A percentile compares a stretch with the other conserved stretches of the same genome.
Evolutionary conservation across 2,113 vertebrate genomes (phyloP).

Genomic region (Pristiophorus japonicus): DNA sequence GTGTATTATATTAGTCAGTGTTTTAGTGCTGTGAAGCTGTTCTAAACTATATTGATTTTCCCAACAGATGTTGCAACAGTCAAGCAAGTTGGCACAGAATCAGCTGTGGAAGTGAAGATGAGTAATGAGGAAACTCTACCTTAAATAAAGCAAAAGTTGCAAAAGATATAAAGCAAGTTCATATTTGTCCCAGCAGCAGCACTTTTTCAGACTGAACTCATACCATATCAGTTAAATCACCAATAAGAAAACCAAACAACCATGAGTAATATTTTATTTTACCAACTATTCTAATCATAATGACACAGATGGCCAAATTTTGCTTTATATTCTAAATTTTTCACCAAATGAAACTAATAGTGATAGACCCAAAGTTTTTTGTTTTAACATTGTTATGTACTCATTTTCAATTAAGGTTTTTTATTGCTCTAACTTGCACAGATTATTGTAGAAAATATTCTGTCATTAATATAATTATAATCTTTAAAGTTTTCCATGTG

Average conservation of each 20-base stretch:
- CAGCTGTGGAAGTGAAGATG: not conserved
- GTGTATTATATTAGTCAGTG: not conserved
- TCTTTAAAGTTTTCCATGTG: not conserved
- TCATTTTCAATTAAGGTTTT: not conserved
- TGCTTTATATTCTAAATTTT: not conserved
- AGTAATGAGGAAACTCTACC: not conserved
- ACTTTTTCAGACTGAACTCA: not conserved
- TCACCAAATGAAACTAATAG: not conserved
- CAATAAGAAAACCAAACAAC: too few species aligned
- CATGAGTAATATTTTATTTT: not conserved
- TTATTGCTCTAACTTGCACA: not conserved
- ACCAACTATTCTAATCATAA: not conserved
- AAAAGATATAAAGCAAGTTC: not conserved
- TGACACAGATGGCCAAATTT: not conserved
- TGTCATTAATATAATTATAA: not conserved
- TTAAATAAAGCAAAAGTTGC: slow-evolving; percentile 15
- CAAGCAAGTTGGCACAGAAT: not conserved
- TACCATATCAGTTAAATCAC: not conserved
- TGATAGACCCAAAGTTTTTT: not conserved
- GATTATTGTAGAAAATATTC: not conserved
- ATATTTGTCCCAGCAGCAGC: not conserved
- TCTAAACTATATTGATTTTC: slow-evolving; percentile 9
- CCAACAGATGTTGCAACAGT: not conserved
- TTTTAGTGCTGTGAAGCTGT: not conserved
- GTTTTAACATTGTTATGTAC: not conserved